These are phyloP conservation scores for Drosophila formosana DNA, from an alignment of 2,888 invertebrate genomes.

Conservation along the genomic window DNA sequence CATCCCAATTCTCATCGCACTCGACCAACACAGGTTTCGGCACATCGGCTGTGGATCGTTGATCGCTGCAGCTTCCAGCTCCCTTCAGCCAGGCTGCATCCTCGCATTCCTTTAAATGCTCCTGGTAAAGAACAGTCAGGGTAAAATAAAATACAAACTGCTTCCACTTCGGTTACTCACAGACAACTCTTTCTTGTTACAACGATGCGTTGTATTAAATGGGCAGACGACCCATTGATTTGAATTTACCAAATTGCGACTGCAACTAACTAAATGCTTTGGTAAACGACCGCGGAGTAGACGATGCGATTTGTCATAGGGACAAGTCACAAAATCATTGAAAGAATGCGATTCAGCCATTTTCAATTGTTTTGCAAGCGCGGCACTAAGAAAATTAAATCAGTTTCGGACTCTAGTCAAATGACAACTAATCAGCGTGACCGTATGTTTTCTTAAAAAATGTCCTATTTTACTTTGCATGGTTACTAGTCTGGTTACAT, in stretches of 20 bases:
- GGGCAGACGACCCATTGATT: conserved; percentile 23
- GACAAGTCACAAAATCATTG: conserved; percentile 40
- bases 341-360: conserved; percentile 30
- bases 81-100: neutral
- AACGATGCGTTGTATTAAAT: conserved; percentile 37
- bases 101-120: conserved; percentile 33
- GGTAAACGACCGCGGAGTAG: conserved; percentile 34
- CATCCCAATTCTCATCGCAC: conserved; percentile 50
- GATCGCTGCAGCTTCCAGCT: too few species aligned
- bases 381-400: neutral
- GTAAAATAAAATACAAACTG: neutral
- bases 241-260: neutral
- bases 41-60: neutral
- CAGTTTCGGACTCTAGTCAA: neutral
- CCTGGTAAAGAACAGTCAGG: conserved; percentile 8
- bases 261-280: conserved; percentile 40
- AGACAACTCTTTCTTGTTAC: neutral
- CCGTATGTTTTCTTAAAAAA: neutral
- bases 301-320: conserved; percentile 33
- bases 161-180: conserved; percentile 23
- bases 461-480: neutral
- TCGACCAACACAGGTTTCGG: neutral
- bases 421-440: neutral
- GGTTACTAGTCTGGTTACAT: neutral
- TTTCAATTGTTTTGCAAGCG: neutral